phyloP scores from a whole-genome alignment of 2,797 vertebrate genomes.

The Xenentodon cancila region DNA sequence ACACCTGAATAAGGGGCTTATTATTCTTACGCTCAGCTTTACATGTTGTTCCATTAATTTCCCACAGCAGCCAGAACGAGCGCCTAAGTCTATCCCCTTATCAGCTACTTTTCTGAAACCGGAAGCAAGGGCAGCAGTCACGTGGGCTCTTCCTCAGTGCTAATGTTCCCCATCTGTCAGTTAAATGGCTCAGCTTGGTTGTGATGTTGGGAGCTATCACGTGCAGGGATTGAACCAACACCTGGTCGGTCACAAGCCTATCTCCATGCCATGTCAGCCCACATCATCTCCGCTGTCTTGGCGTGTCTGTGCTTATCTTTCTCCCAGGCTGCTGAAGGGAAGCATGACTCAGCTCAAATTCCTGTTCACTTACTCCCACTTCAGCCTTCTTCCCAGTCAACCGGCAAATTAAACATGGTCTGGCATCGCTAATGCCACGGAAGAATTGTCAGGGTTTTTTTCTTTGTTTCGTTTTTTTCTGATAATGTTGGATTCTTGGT shows the following conservation, averaged over 20 bases:
- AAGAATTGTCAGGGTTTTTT: background rate
- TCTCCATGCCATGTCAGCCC: constrained; percentile 39
- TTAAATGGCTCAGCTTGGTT: constrained; percentile 48
- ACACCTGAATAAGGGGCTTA: constrained; percentile 49
- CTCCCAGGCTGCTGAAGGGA: constrained; percentile 48
- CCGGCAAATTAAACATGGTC: constrained; percentile 29
- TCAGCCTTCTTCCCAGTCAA: constrained; percentile 46
- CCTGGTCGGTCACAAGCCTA: constrained; percentile 47
- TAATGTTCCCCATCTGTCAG: constrained; percentile 71
- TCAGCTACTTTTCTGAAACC: constrained; percentile 65
- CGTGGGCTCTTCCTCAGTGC: constrained; percentile 43
- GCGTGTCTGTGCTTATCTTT: constrained; percentile 52
- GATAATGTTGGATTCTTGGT: no score
- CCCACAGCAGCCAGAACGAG: constrained; percentile 60
- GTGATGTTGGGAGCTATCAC: constrained; percentile 50
- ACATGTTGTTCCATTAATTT: constrained; percentile 65
- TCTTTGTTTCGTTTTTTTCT: no score
- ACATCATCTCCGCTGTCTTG: constrained; percentile 36
- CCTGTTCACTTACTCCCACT: constrained; percentile 41
- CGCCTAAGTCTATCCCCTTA: constrained; percentile 66
- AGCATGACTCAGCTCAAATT: constrained; percentile 61
- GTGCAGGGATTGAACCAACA: constrained; percentile 43
- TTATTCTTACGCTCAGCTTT: constrained; percentile 52
- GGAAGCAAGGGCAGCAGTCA: constrained; percentile 47
- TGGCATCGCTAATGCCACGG: constrained; percentile 23